Evolutionary conservation across 2,797 vertebrate species (phyloP), one percentile per base, ranked within the genome.

Genomic region (Clarias platycephalus): DNA sequence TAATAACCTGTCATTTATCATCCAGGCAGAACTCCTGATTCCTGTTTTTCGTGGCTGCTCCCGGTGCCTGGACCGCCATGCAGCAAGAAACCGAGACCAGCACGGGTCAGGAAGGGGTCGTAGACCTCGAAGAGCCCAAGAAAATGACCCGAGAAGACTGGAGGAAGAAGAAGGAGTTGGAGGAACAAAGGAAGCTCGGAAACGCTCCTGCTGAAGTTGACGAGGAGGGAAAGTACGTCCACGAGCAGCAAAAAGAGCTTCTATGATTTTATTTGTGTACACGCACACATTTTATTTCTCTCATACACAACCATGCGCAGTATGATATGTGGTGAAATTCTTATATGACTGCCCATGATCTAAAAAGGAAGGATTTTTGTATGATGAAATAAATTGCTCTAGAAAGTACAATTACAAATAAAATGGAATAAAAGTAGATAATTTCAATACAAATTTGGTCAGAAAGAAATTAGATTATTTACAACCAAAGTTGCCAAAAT

Each of bases 131-230:
- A 88, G 98, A 99, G 37, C 98, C 98, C 49, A 99, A 99, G 89
- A 99, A 99, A 90, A 98, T 99, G 97, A 98, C 97, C 0, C 92
- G 98, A 80, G 98, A 99, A 90, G 98, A 99, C 85, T 99, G 98
- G 98, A 97, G 98, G 88, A 99, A 99, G 91, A 99, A 99, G 92
- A 99, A 99, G 85, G 98, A 99, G 85, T 86, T 99, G 34, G 98
- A 99, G 93, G 98, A 99, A 83, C 98, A 99, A 90, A 94, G 97
- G 64, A 99, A 99, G 86, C 90, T 99, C 60, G 98, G 98, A 89
- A 99, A 99, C 88, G 98, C 97, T 31, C 98, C 98, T 15, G 98
- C 98, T 84, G 98, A 99, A 90, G 98, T 99, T 81, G 98, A 99
- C 82, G 98, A 99, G 91, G 98, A 99, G 91, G 98, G 98, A 87